Evolutionary conservation across 2,113 vertebrate genomes (phyloP).

Genomic region (Ctenodactylus gundi): DNA sequence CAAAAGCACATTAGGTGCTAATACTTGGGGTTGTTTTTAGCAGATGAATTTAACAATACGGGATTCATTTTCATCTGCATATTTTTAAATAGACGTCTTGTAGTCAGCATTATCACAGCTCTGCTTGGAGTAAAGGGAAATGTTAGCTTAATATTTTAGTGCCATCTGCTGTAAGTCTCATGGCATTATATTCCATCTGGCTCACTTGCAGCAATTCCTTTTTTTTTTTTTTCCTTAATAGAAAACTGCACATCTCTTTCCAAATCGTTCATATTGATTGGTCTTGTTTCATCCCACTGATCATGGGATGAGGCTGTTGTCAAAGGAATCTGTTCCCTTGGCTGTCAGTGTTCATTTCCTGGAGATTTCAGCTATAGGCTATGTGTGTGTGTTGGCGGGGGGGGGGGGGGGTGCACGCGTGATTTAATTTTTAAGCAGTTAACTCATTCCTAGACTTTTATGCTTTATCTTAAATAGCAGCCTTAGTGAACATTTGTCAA

Average conservation of each 20-base stretch:
- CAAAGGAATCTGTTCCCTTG: neutral
- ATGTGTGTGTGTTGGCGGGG: neutral
- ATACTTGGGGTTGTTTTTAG: constrained; percentile 73
- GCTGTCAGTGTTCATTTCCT: constrained; percentile 35
- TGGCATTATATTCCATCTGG: constrained; percentile 82
- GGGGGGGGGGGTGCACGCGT: neutral
- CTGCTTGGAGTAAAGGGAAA: constrained; percentile 77
- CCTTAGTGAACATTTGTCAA: constrained; percentile 1
- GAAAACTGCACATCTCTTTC: constrained; percentile 64
- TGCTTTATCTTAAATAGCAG: neutral
- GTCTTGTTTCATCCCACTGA: neutral
- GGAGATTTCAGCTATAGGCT: neutral
- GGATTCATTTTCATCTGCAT: constrained; percentile 68
- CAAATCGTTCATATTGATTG: constrained; percentile 20
- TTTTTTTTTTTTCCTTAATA: constrained; percentile 61
- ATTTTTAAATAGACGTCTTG: constrained; percentile 75
- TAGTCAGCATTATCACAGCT: constrained; percentile 68
- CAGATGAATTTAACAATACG: constrained; percentile 61
- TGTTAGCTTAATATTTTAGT: constrained; percentile 85
- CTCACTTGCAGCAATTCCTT: constrained; percentile 58
- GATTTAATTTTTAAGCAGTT: neutral
- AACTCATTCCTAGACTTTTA: neutral
- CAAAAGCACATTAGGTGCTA: constrained; percentile 63
- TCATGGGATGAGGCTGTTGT: neutral
- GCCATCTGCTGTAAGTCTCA: constrained; percentile 84